Conservation (phyloP, 2,797 vertebrate species). For the Eulemur mongoz region DNA sequence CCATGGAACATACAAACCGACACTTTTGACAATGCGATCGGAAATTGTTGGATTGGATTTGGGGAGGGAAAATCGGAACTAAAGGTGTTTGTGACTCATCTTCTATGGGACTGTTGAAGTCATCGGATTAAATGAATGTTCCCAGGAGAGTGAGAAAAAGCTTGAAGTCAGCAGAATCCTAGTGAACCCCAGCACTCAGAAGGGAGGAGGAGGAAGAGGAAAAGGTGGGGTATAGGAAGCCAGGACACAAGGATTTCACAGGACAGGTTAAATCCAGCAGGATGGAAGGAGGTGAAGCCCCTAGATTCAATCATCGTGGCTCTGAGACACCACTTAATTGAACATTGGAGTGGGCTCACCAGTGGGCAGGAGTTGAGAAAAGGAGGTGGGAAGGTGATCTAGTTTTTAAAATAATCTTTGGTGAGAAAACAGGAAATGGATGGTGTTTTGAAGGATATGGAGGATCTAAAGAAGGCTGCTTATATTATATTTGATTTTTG, state of each 20-base stretch:
- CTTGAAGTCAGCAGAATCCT: not conserved
- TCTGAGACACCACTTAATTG: not conserved
- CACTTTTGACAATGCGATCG: not conserved
- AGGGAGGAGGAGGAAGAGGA: not conserved
- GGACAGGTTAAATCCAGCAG: not conserved
- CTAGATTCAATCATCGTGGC: not conserved
- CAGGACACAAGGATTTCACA: not conserved
- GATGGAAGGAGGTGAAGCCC: not conserved
- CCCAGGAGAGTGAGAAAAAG: not conserved
- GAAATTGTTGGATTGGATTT: not conserved
- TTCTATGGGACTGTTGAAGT: not conserved
- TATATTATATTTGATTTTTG: not conserved
- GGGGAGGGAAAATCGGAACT: not conserved
- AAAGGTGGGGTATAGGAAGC: not conserved
- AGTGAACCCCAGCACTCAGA: not conserved
- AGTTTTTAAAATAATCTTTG: not conserved
- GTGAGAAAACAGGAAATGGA: not conserved
- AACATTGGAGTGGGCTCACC: not conserved
- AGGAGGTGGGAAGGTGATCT: not conserved
- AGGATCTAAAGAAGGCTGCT: not conserved
- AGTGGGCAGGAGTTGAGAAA: not conserved
- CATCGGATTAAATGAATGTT: not conserved
- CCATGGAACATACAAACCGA: not conserved
- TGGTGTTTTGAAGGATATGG: not conserved
- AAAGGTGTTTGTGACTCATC: not conserved